Percentiles rank a stretch among this genome's conserved stretches.
These are phyloP conservation scores for Corythornis cristatus DNA, from an alignment of 2,113 vertebrate species.

Conservation along the genomic window DNA sequence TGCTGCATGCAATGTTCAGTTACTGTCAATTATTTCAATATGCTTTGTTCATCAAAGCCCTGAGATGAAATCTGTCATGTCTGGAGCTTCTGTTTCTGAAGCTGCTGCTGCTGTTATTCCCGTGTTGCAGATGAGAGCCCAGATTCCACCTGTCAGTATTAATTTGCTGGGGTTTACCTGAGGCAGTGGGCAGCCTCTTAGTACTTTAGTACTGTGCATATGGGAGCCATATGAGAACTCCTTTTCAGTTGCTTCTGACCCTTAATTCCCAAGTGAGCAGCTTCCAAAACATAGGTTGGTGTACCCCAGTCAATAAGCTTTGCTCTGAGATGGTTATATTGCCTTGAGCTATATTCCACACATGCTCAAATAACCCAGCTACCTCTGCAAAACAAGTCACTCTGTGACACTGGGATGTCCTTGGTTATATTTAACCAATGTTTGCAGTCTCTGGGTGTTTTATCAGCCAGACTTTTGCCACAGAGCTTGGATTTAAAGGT, in stretches of 20 bases:
- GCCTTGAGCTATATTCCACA: not conserved
- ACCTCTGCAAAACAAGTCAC: not conserved
- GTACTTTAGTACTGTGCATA: not conserved
- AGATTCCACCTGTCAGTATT: not conserved
- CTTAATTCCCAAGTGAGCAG: not conserved
- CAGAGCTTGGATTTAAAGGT: not conserved
- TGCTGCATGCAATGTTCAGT: not conserved
- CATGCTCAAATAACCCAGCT: not conserved
- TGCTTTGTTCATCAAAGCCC: not conserved
- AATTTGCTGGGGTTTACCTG: not conserved
- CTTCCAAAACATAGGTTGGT: not conserved
- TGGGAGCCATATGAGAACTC: not conserved
- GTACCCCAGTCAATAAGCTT: not conserved
- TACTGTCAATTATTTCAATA: not conserved
- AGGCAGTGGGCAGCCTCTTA: not conserved
- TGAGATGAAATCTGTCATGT: not conserved
- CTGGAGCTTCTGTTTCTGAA: not conserved
- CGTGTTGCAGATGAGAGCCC: not conserved
- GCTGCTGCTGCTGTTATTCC: not conserved
- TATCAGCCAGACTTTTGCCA: not conserved
- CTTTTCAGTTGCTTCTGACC: not conserved
- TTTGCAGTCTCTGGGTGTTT: not conserved
- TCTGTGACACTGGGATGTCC: not conserved
- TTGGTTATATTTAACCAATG: not conserved
- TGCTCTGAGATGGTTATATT: not conserved